Evolutionary conservation across 2,888 invertebrate genomes (phyloP), one percentile per base, ranked within the genome.

Genomic region (Schizotus pectinicornis): DNA sequence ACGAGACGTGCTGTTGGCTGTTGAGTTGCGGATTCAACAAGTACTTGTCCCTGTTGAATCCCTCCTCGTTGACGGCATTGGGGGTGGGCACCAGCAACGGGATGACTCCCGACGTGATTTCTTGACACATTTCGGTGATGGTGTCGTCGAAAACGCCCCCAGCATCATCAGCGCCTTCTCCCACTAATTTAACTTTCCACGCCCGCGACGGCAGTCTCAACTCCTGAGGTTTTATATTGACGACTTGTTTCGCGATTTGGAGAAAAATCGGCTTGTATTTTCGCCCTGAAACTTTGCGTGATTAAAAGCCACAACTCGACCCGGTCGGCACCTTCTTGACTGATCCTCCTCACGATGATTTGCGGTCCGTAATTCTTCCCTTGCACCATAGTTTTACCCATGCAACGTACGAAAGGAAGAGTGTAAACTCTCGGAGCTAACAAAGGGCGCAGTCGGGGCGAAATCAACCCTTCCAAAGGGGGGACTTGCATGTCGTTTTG

Each of bases 131-230:
- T 75, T 87, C 86, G 0, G 87, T 87, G 38, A 88, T 86, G 2
- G 86, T 88, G 69, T 88, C 88, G 74, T 88, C 87, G 76, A 87
- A 88, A 13, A 87, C 88, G 2, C 88, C 88, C 0, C 87, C 88
- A 1, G 87, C 87, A 76, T 88, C 88, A 72, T 88, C 87, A 0
- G 87, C 87, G 0, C 87, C 87, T 76, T 87, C 88, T 0, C 86
- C 87, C 6, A 87, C 81, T 31, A 87, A 76, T 73, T 86, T 86
- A 47, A 84, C 84, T 77, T 87, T 87, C 88, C 87, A 87, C 1
- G 87, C 87, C 43, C 87, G 74, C 1, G 86, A 84, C 2, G 87
- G 87, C 32, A 88, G 75, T 12, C 87, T 73, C 35, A 87, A 75
- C 50, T 87, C 86, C 35, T 81, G 79, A 1, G 85, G 80, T 56